Conservation (phyloP, 2,797 vertebrate genomes). For the Leontocebus nigricollis region DNA sequence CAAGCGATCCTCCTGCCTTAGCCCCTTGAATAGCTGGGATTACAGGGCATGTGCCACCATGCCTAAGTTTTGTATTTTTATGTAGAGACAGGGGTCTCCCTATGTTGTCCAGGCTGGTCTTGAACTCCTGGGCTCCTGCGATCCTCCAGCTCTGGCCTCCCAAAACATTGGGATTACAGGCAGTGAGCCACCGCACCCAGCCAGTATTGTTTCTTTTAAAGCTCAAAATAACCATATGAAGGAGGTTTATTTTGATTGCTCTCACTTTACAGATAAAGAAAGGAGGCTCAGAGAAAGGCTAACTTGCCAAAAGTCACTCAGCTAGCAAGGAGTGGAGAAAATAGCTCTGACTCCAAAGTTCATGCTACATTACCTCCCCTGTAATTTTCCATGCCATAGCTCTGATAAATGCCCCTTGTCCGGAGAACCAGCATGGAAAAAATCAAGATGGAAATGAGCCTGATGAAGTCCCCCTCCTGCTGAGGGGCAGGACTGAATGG, state of each 20-base stretch:
- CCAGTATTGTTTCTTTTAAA: not conserved
- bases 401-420: not conserved
- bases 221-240: not conserved
- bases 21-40: not conserved
- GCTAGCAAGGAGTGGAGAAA: not conserved
- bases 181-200: not conserved
- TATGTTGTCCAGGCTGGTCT: not conserved
- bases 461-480: not conserved
- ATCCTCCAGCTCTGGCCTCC: not conserved
- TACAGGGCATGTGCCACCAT: not conserved
- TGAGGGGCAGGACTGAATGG: not conserved
- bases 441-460: not conserved
- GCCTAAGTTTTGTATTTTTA: not conserved
- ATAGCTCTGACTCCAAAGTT: not conserved
- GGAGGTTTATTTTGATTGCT: not conserved
- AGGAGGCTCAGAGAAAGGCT: not conserved
- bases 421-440: not conserved
- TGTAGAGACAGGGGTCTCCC: not conserved
- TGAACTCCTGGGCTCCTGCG: no score
- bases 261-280: not conserved
- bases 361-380: not conserved
- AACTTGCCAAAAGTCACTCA: constrained; percentile 38
- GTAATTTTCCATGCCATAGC: not conserved
- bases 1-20: not conserved
- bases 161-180: not conserved